Conservation (phyloP, 64 coral and sea anemone genomes). For the Pocillopora verrucosa region DNA sequence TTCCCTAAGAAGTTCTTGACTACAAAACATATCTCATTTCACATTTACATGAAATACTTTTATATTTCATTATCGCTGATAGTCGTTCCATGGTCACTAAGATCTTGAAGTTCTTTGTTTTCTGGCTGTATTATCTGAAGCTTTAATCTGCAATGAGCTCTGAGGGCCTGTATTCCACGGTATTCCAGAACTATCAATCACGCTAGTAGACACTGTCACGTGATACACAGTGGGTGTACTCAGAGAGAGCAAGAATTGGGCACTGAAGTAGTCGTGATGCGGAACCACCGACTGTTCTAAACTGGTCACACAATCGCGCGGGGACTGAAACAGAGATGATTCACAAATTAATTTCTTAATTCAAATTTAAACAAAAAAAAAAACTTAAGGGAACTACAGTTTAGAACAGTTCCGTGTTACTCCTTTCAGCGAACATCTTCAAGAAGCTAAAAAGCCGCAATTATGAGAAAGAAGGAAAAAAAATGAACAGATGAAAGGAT, state of each 20-base stretch:
- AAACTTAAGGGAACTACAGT: too few species aligned
- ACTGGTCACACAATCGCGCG: conserved; percentile 63
- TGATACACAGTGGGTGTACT: conserved; percentile 59
- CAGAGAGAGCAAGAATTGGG: conserved; percentile 96
- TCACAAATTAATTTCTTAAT: too few species aligned
- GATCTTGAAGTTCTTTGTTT: conserved; percentile 34
- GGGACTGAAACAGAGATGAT: conserved; percentile 31
- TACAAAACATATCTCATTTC: too few species aligned
- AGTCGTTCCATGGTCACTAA: background rate
- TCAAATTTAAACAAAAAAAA: too few species aligned
- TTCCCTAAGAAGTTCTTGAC: too few species aligned
- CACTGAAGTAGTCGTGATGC: conserved; percentile 99
- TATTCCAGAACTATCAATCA: conserved; percentile 81
- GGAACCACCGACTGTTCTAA: conserved; percentile 87
- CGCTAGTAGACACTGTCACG: conserved; percentile 77
- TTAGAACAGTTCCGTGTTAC: too few species aligned
- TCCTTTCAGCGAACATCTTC: too few species aligned
- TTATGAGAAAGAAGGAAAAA: too few species aligned
- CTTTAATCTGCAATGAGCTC: conserved; percentile 74
- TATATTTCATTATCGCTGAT: background rate
- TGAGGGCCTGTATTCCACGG: conserved; percentile 92
- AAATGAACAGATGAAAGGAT: too few species aligned
- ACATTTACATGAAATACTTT: too few species aligned
- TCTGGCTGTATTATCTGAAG: conserved; percentile 25
- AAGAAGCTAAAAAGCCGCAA: too few species aligned